Evolutionary conservation across 2,888 invertebrate genomes (phyloP).

Genomic region (Callyntrura guangdongensis): DNA sequence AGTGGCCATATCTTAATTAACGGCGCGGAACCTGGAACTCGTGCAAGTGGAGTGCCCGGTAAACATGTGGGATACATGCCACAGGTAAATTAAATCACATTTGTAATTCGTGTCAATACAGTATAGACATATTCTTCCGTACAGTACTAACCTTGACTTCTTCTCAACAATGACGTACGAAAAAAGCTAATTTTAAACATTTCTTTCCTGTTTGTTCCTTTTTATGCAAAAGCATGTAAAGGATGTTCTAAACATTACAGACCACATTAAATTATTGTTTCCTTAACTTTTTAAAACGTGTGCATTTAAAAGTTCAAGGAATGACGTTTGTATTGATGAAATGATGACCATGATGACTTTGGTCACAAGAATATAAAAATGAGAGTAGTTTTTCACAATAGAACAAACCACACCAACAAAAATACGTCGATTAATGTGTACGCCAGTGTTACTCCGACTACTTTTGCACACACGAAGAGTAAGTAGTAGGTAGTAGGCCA

Average conservation of each 20-base stretch:
- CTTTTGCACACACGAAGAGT: too few species aligned
- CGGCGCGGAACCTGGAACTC: conserved; percentile 86
- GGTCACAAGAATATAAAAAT: too few species aligned
- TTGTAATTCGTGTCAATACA: neutral
- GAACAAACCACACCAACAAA: too few species aligned
- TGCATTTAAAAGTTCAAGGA: neutral
- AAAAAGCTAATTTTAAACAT: neutral
- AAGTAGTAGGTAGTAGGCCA: neutral
- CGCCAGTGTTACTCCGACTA: too few species aligned
- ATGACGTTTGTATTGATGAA: neutral
- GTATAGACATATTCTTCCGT: neutral
- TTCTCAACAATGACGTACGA: neutral
- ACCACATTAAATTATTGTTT: neutral
- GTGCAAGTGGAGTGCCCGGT: conserved; percentile 86
- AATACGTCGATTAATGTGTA: neutral
- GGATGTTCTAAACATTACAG: neutral
- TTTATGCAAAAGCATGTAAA: neutral
- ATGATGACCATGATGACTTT: neutral
- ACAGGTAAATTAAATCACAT: conserved; percentile 69
- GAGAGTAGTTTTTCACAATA: too few species aligned
- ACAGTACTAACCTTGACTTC: neutral
- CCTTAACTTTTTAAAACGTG: neutral
- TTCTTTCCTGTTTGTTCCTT: conserved; percentile 15
- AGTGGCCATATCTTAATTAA: conserved; percentile 86
- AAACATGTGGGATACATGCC: conserved; percentile 87